Percentiles rank a stretch among this genome's conserved stretches.
Evolutionary conservation across 2,113 vertebrate species (phyloP).

Genomic region (Tachuris rubrigastra): DNA sequence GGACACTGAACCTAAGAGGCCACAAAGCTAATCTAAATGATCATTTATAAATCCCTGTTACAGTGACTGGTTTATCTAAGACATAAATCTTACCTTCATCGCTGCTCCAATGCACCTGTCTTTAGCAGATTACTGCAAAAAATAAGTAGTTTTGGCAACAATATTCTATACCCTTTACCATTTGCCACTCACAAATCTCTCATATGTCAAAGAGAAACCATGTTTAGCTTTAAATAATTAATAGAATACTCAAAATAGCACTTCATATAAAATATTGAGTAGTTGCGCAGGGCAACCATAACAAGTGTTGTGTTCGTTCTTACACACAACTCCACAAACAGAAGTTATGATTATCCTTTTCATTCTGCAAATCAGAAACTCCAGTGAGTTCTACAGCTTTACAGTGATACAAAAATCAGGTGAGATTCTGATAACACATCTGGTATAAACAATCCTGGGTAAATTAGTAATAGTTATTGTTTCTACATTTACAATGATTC

Average conservation of each 20-base stretch:
- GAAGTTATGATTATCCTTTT: background rate
- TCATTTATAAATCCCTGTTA: background rate
- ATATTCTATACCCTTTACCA: background rate
- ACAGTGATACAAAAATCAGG: background rate
- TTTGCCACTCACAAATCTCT: background rate
- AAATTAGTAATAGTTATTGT: background rate
- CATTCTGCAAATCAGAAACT: background rate
- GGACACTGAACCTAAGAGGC: background rate
- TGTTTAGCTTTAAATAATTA: constrained; percentile 11
- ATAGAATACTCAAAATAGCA: background rate
- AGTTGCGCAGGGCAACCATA: background rate
- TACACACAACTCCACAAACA: background rate
- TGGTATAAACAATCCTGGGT: background rate
- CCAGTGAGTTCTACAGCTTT: background rate
- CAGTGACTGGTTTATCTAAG: background rate
- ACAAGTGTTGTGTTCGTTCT: background rate
- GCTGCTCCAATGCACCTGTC: background rate
- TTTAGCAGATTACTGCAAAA: background rate
- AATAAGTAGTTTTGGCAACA: background rate
- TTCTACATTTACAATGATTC: background rate
- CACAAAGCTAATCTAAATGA: background rate
- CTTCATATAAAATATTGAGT: constrained; percentile 10
- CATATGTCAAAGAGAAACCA: background rate
- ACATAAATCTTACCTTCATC: background rate
- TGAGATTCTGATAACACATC: background rate